Evolutionary conservation across 2,888 invertebrate genomes (phyloP).

Genomic region (Agelastica alni): DNA sequence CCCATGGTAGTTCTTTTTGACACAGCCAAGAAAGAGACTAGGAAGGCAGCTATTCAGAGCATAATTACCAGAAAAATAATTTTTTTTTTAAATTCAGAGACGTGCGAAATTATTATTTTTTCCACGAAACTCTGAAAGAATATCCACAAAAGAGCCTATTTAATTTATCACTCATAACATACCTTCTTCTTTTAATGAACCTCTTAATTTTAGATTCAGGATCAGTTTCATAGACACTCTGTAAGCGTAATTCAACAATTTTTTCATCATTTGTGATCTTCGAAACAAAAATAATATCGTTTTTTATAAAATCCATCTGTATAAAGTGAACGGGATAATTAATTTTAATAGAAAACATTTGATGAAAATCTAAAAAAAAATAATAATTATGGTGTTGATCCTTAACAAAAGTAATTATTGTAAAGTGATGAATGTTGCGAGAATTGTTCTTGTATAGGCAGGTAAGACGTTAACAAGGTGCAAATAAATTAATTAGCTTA

Average conservation of each 20-base stretch:
- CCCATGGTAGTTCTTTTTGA: no score
- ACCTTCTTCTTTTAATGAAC: constrained; percentile 50
- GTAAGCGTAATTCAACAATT: constrained; percentile 44
- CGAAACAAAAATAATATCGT: constrained; percentile 47
- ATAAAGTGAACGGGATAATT: constrained; percentile 40
- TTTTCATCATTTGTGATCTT: constrained; percentile 32
- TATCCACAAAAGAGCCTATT: not conserved
- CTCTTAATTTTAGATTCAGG: constrained; percentile 57
- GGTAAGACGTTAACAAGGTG: not conserved
- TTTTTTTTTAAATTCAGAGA: no score
- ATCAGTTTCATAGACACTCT: constrained; percentile 54
- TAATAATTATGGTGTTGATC: no score
- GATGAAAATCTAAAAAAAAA: constrained; percentile 39
- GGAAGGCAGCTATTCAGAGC: no score
- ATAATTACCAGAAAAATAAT: no score
- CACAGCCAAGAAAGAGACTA: no score
- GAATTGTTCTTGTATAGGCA: no score
- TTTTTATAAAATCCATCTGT: constrained; percentile 38
- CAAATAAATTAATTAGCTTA: not conserved
- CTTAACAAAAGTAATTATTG: no score
- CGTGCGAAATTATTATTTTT: no score
- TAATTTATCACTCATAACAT: not conserved
- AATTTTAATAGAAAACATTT: constrained; percentile 44
- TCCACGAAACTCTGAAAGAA: no score
- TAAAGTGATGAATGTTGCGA: no score